Conservation (phyloP, 2,888 invertebrate genomes). For the Agonopterix subpropinquella region DNA sequence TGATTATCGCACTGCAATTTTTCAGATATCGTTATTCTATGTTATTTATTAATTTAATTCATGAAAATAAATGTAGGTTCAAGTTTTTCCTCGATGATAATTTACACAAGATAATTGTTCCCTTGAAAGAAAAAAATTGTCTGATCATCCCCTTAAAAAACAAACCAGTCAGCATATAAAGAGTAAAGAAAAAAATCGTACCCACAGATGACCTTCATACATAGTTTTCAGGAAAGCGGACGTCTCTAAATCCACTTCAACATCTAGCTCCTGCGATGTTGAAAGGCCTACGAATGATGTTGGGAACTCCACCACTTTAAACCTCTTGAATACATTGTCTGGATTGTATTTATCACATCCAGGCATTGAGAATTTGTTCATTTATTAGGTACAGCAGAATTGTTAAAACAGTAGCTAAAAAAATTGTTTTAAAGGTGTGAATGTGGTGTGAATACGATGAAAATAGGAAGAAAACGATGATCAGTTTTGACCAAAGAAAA, state of each 20-base stretch:
- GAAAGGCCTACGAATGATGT: slow-evolving; percentile 51
- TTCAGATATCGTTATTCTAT: too few species aligned
- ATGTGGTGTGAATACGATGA: background rate
- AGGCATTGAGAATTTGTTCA: background rate
- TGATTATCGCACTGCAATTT: too few species aligned
- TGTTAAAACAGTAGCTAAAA: background rate
- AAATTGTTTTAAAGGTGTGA: too few species aligned
- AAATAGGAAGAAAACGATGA: too few species aligned
- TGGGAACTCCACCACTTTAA: slow-evolving; percentile 58
- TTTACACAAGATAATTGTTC: too few species aligned
- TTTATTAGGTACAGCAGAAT: background rate
- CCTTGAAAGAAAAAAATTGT: too few species aligned
- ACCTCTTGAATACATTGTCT: slow-evolving; percentile 51
- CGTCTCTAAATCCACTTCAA: slow-evolving; percentile 42
- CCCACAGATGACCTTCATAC: slow-evolving; percentile 45
- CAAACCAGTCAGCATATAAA: too few species aligned
- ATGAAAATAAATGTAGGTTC: too few species aligned
- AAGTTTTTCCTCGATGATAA: too few species aligned
- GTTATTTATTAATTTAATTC: too few species aligned
- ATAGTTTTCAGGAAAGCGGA: slow-evolving; percentile 57
- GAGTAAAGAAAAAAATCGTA: slow-evolving; percentile 14
- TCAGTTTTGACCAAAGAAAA: background rate
- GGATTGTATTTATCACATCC: slow-evolving; percentile 37
- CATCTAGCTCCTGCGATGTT: slow-evolving; percentile 38
- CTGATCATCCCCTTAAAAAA: too few species aligned